These are phyloP conservation scores for Metallyticus violacea DNA, from an alignment of 2,888 invertebrate species.

Conservation along the genomic window DNA sequence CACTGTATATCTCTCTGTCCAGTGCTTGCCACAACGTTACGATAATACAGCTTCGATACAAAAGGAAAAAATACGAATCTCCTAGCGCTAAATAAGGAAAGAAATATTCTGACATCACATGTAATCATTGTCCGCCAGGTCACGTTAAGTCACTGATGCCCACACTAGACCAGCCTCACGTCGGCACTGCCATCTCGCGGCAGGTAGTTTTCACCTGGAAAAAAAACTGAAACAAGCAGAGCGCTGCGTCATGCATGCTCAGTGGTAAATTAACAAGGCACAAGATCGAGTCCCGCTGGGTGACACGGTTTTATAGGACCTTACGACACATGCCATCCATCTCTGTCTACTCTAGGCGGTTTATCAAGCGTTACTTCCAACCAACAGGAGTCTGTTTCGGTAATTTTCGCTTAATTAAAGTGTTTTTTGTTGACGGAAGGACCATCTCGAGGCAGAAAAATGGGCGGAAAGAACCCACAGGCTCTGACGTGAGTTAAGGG, in stretches of 20 bases:
- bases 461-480: no score
- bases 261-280: neutral
- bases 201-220: neutral
- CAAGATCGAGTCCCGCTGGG: neutral
- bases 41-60: no score
- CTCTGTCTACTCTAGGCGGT: no score
- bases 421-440: no score
- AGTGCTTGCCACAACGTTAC: no score
- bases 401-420: no score
- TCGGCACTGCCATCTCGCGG: neutral
- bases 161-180: neutral
- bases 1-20: no score
- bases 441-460: no score
- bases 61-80: no score
- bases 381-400: no score
- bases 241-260: neutral
- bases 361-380: no score
- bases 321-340: neutral
- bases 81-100: neutral
- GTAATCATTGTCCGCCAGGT: neutral
- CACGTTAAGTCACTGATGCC: neutral
- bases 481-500: no score
- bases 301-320: neutral
- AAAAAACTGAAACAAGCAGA: neutral
- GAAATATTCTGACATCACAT: neutral